phyloP scores from a whole-genome alignment of 1,140 invertebrate species.

The Bacillus rossius region DNA sequence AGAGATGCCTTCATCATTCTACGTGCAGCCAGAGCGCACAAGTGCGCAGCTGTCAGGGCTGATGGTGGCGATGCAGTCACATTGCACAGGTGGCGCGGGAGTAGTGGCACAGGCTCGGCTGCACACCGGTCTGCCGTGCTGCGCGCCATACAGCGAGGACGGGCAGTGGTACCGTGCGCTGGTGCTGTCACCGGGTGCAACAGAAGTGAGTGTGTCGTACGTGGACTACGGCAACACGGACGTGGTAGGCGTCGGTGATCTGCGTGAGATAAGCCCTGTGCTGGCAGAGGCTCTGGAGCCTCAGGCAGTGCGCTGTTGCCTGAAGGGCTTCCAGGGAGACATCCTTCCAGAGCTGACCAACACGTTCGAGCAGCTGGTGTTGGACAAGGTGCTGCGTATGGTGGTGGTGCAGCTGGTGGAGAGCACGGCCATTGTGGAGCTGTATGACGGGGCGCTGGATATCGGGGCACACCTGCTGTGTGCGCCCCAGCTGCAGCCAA shows the following conservation, averaged over 20 bases:
- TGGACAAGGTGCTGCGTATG: constrained; percentile 32
- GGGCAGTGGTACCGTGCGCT: constrained; percentile 57
- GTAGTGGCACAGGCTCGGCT: constrained; percentile 44
- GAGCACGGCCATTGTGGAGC: no score
- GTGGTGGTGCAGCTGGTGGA: no score
- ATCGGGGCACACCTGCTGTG: no score
- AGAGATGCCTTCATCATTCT: constrained; percentile 63
- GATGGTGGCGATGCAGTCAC: constrained; percentile 46
- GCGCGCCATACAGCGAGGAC: constrained; percentile 65
- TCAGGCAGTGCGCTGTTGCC: constrained; percentile 69
- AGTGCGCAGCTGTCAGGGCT: constrained; percentile 46
- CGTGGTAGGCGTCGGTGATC: constrained; percentile 40
- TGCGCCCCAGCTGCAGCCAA: no score
- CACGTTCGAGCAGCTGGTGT: constrained; percentile 22
- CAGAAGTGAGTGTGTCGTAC: constrained; percentile 55
- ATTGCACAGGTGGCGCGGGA: constrained; percentile 37
- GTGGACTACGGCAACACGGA: constrained; percentile 75
- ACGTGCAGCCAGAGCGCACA: constrained; percentile 57
- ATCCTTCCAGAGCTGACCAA: not conserved
- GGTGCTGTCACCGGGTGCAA: constrained; percentile 52
- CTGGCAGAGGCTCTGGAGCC: constrained; percentile 55
- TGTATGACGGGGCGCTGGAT: no score
- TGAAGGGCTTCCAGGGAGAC: constrained; percentile 47
- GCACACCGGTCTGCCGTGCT: constrained; percentile 56
- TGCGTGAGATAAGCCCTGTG: constrained; percentile 57